Base-by-base conservation (phyloP, 2,888 invertebrate species). In the Limnephilus auricula region DNA sequence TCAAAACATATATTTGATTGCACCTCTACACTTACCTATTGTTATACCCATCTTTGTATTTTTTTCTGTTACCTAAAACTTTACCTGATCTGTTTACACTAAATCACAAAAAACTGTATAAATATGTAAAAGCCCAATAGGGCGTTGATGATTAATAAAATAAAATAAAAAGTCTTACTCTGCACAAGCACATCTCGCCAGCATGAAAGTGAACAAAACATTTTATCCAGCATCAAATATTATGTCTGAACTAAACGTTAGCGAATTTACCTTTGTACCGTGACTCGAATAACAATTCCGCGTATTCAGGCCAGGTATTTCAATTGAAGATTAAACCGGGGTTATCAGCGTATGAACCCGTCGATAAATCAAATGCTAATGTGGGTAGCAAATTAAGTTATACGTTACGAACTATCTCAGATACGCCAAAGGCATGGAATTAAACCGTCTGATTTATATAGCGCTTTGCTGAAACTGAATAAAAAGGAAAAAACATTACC, bases 191-290 rank as follows among this genome's bases (percentile, higher is more conserved):
- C 25, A 65, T 65, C 65, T 65, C n/a, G 65, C 25, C 32, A 25
- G 34, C 82, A 30, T 82, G 82, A 34, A 50, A 31, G 82, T 82
- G 84, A 84, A 84, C 40, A 40, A 45, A 45, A 85, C 37, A 40
- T 34, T 45, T 85, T 45, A 85, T n/a, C 85, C 30, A n/a, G 65
- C 34, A 78, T 87, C 87, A 87, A 34, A 87, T 45, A 18, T 30
- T 87, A 65, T 65, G 65, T 32, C 65, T 86, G 18, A 50, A 65
- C 15, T 87, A 87, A 87, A 87, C 87, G 89, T 45, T 83, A 31
- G 50, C 40, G 40, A 89, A 89, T 83, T 89, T 82, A 82, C 89
- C 45, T 89, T 80, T 37, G n/a, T 50, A 40, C 34, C 89, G 89
- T 50, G 89, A 40, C 40, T 89, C 37, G 79, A 83, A 50, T 89